Base-by-base conservation (phyloP, 2,113 vertebrate genomes). In the Antidorcas marsupialis region DNA sequence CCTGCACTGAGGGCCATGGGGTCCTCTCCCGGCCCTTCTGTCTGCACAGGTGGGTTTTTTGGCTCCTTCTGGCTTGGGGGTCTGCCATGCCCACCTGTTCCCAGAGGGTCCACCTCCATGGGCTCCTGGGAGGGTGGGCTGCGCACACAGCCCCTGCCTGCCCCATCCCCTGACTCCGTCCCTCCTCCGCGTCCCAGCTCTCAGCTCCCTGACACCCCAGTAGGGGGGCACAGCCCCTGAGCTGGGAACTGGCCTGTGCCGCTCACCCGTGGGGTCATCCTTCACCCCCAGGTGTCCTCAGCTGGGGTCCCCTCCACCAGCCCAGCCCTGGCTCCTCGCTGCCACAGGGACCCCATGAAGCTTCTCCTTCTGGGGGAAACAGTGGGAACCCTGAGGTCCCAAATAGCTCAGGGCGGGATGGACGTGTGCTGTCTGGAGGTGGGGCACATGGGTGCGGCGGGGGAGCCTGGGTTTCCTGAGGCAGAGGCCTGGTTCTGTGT, bases 391-490 rank as follows among this genome's bases (percentile, higher is more conserved):
- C 45, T 0, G 0, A 2, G 89, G 57, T 4, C 13, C 45, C 76
- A 14, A 13, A 21, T 5, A n/a, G 3, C 39, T 59, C 30, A 79
- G 33, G 39, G 16, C 5, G 4, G 21, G 33, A 11, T 19, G n/a
- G 33, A 28, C 1, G 0, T 36, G 55, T 14, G 15, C 6, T 1
- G 6, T 6, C 36, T 3, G 23, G 23, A 6, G 4, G 15, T 16
- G 14, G 19, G 53, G 52, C 36, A 27, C 2, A 3, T 7, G 78
- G 45, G 7, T 5, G 27, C 0, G 2, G 1, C 5, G 14, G 4
- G 12, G 67, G 3, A 52, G 36, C 11, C 36, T 15, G 52, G 67
- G 25, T 36, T 36, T 21, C 64, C 64, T 45, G 87, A 25, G 67
- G 2, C 45, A 59, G 64, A 36, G 64, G 64, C 50, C 25, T 14